Evolutionary conservation across 2,888 invertebrate genomes (phyloP).

Genomic region (Zootermopsis nevadensis): DNA sequence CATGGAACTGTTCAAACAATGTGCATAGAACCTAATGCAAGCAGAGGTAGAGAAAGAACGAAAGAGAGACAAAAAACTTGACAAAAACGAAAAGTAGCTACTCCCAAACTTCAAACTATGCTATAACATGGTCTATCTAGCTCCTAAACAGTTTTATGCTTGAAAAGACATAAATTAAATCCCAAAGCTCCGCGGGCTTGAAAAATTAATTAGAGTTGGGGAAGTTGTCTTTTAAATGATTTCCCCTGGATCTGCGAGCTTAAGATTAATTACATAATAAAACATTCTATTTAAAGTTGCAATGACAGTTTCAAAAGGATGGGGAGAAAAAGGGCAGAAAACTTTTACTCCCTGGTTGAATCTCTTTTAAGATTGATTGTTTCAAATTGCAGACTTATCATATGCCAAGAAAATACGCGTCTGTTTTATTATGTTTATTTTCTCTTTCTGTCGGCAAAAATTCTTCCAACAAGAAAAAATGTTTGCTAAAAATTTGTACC

Average conservation of each 20-base stretch:
- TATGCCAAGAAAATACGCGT: neutral
- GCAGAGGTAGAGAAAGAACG: neutral
- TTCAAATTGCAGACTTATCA: conserved; percentile 40
- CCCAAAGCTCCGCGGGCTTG: conserved; percentile 51
- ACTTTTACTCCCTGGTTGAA: conserved; percentile 10
- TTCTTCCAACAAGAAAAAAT: conserved; percentile 56
- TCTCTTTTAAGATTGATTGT: conserved; percentile 48
- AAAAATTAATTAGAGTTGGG: conserved; percentile 53
- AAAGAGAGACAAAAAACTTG: conserved; percentile 22
- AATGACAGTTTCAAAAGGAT: conserved; percentile 50
- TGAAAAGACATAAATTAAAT: conserved; percentile 53
- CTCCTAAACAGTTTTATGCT: conserved; percentile 48
- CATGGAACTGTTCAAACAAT: conserved; percentile 30
- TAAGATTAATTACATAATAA: conserved; percentile 54
- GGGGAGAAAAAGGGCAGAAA: conserved; percentile 9
- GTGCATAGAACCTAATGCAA: neutral
- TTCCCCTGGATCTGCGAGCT: conserved; percentile 50
- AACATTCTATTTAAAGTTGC: conserved; percentile 53
- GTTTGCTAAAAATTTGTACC: conserved; percentile 31
- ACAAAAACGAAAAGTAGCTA: conserved; percentile 26
- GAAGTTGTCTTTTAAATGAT: conserved; percentile 54
- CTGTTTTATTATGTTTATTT: conserved; percentile 5
- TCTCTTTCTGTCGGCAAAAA: neutral
- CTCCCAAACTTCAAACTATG: conserved; percentile 21
- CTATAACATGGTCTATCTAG: conserved; percentile 35